Evolutionary conservation across 2,888 invertebrate genomes (phyloP).

Genomic region (Gasteruption jaculator): DNA sequence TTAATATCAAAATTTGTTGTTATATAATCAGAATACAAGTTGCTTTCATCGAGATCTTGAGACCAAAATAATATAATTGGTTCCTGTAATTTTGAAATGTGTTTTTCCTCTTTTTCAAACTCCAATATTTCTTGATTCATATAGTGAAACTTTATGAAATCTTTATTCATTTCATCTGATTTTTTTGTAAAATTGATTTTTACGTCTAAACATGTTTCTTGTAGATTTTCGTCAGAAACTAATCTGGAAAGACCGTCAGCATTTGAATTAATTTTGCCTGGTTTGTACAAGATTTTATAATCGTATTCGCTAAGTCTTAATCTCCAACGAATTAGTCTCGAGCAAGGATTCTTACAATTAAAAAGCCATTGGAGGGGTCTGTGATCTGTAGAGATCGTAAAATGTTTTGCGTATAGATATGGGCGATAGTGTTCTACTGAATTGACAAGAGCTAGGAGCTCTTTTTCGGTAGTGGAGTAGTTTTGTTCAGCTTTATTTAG

Average conservation of each 20-base stretch:
- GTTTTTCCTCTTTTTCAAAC: slow-evolving; percentile 1
- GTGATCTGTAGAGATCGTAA: slow-evolving; percentile 12
- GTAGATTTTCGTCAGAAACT: not conserved
- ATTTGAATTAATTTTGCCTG: slow-evolving; percentile 11
- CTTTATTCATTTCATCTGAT: not conserved
- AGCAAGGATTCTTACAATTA: slow-evolving; percentile 16
- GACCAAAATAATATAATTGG: slow-evolving; percentile 12
- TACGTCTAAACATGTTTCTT: no score
- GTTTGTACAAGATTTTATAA: slow-evolving; percentile 10
- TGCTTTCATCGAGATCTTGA: slow-evolving; percentile 8
- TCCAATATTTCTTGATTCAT: slow-evolving; percentile 6
- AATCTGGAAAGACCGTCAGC: slow-evolving; percentile 8
- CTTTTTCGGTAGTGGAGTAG: no score
- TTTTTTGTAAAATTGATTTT: no score
- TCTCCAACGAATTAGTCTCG: slow-evolving; percentile 14
- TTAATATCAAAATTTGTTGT: no score
- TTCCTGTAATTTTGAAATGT: slow-evolving; percentile 1
- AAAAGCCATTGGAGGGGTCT: slow-evolving; percentile 11
- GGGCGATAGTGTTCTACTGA: no score
- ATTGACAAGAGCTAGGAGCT: no score
- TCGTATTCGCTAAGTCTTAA: slow-evolving; percentile 14
- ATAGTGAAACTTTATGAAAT: slow-evolving; percentile 11
- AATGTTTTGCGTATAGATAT: no score
- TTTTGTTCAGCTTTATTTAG: no score
- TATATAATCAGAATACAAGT: no score